Base-by-base conservation (phyloP, 2,113 vertebrate genomes). In the Penelope pileata region DNA sequence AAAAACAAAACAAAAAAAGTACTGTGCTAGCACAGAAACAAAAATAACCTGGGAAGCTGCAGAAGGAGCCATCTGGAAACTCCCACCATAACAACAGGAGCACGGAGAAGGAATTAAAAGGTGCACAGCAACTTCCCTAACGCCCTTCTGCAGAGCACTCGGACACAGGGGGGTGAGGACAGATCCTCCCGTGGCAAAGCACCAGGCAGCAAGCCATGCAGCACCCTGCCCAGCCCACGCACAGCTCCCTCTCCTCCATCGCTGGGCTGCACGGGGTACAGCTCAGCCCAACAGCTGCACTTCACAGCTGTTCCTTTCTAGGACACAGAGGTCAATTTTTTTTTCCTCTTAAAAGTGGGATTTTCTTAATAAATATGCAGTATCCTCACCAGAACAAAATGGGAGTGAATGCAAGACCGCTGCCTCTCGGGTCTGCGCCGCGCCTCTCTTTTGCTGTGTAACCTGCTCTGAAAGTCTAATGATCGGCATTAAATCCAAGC, bases 391-490 rank as follows among this genome's bases (percentile, higher is more conserved):
- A 91, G 75, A 96, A 93, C 97, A 96, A 92, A 95, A 91, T 38
- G 36, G 84, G 89, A 91, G 82, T 47, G 64, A 97, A 93, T 93
- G 95, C 94, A 93, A 96, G 83, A 96, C 69, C 3, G 8, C 58
- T 94, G 83, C 89, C 90, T 91, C 94, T 95, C 85, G 93, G 92
- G 94, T 97, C 93, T 77, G 93, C 93, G 95, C 63, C 5, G 30
- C 95, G 84, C 95, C 94, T 94, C 96, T 96, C 77, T 97, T 97
- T 97, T 96, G 92, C 92, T 82, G 45, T 13, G 81, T 88, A 93
- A 93, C 94, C 96, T 96, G 90, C 89, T 97, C 96, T 97, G 69
- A 97, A 97, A 97, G 96, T 97, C 92, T 95, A 97, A 98, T 95
- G 94, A 96, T 96, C 40, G 16, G 96, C 87, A 96, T 94, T 97